Conservation (phyloP, 2,113 vertebrate species). For the Tetrao urogallus region DNA sequence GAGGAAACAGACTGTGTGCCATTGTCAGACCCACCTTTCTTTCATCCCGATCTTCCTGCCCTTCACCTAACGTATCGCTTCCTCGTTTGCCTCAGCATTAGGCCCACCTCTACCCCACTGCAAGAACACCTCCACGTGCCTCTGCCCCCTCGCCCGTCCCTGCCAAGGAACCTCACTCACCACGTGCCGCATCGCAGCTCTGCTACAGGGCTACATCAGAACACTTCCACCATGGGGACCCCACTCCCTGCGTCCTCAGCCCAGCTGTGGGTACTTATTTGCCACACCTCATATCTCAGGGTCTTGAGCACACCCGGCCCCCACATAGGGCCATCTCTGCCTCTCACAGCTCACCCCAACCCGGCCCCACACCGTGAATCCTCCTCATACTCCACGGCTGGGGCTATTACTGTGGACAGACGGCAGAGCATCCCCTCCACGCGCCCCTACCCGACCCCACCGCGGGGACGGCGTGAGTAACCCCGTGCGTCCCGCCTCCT, state of each 20-base stretch:
- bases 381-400: neutral
- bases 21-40: neutral
- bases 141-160: neutral
- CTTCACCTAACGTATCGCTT: accelerated
- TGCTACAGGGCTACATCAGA: neutral
- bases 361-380: too few relatives aligned
- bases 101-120: too few relatives aligned
- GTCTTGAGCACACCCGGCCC: neutral
- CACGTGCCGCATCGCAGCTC: neutral
- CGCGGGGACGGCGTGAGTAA: accelerated
- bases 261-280: accelerated
- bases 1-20: accelerated
- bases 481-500: neutral
- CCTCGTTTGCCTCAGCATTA: neutral
- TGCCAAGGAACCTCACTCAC: neutral
- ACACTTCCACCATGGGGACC: neutral
- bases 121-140: neutral
- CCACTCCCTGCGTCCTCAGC: accelerated
- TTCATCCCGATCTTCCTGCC: neutral
- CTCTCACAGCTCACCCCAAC: neutral
- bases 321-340: accelerated
- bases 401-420: neutral
- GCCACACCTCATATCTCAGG: neutral
- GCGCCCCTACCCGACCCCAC: too few relatives aligned
- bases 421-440: neutral